Percentiles rank a stretch among this genome's conserved stretches.
Conservation (phyloP, 2,113 vertebrate genomes). For the Callithrix jacchus region DNA sequence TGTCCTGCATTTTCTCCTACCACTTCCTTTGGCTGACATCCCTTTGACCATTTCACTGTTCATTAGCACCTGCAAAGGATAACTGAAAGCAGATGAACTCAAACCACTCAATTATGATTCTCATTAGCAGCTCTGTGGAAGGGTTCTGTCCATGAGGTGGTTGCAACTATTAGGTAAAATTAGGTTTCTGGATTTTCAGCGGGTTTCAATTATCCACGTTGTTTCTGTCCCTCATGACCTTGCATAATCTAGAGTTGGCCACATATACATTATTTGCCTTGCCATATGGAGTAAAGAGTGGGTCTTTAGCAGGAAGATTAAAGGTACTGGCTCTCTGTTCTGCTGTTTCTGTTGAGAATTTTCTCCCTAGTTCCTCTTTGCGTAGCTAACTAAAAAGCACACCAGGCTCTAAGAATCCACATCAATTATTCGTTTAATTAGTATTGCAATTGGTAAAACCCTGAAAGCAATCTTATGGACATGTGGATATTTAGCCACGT, state of each 20-base stretch:
- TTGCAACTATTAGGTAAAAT: conserved; percentile 53
- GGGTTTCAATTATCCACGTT: conserved; percentile 54
- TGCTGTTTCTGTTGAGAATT: not conserved
- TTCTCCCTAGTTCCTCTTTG: not conserved
- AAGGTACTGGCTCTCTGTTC: conserved; percentile 6
- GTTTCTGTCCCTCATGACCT: not conserved
- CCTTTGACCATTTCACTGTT: conserved; percentile 52
- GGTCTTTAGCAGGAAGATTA: conserved; percentile 23
- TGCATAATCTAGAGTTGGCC: conserved; percentile 21
- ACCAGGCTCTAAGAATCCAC: not conserved
- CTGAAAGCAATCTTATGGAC: conserved; percentile 40
- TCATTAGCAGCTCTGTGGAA: conserved; percentile 40
- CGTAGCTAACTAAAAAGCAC: conserved; percentile 31
- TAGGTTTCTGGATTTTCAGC: conserved; percentile 51
- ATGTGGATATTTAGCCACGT: not conserved
- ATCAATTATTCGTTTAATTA: conserved; percentile 44
- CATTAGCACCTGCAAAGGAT: conserved; percentile 54
- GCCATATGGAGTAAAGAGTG: not conserved
- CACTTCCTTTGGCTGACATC: conserved; percentile 43
- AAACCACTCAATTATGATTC: conserved; percentile 56
- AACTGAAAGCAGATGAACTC: conserved; percentile 63
- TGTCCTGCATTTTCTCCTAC: conserved; percentile 26
- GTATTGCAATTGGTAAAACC: not conserved
- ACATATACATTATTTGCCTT: conserved; percentile 32
- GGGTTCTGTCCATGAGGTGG: conserved; percentile 27